A percentile compares a stretch with the other conserved stretches of the same genome.
Conservation (phyloP, 2,113 vertebrate genomes). For the Petaurus breviceps region DNA sequence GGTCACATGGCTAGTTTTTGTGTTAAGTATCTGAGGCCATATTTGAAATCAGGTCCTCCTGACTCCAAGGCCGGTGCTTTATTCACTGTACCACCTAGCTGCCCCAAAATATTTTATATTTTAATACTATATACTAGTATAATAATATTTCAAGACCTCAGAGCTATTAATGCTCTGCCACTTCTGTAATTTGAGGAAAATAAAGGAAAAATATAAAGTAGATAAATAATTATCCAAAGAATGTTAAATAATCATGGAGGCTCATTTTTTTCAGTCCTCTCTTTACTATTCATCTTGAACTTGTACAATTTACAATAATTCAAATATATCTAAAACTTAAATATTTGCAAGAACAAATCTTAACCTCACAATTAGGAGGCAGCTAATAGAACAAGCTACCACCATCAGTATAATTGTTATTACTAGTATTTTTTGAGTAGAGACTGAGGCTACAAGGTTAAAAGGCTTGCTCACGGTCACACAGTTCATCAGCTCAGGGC, state of each 20-base stretch:
- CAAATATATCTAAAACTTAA: not conserved
- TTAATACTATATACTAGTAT: not conserved
- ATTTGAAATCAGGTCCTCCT: too few species aligned
- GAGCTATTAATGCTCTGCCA: not conserved
- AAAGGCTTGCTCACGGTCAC: not conserved
- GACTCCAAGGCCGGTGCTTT: too few species aligned
- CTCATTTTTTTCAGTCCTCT: not conserved
- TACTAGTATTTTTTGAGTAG: conserved; percentile 22
- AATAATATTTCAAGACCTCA: not conserved
- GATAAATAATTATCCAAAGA: conserved; percentile 19
- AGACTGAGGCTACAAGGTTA: not conserved
- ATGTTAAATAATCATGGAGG: not conserved
- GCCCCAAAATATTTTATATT: conserved; percentile 11
- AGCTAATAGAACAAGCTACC: not conserved
- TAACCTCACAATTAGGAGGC: not conserved
- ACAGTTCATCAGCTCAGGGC: not conserved
- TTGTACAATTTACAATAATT: not conserved
- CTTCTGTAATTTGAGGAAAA: not conserved
- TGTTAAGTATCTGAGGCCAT: too few species aligned
- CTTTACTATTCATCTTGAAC: not conserved
- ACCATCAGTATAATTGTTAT: not conserved
- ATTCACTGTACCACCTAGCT: too few species aligned
- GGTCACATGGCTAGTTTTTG: too few species aligned
- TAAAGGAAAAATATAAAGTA: not conserved
- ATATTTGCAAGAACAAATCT: not conserved